Percentiles rank a stretch among this genome's conserved stretches.
These are phyloP conservation scores for Eurois occulta DNA, from an alignment of 2,888 invertebrate genomes.

Conservation along the genomic window DNA sequence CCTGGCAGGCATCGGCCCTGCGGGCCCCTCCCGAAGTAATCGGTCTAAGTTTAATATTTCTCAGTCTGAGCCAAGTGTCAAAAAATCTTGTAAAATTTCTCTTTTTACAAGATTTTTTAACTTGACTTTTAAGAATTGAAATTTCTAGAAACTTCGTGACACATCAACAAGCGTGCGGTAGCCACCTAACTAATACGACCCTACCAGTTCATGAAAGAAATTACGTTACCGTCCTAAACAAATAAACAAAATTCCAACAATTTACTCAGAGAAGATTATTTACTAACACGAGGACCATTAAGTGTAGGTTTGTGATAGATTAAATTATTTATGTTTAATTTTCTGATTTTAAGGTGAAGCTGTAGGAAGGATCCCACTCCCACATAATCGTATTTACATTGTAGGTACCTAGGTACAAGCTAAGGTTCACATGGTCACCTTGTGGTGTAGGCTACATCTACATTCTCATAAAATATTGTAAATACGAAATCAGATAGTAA, in stretches of 20 bases:
- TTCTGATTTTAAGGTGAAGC: not conserved
- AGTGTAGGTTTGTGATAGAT: constrained; percentile 12
- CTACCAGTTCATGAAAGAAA: constrained; percentile 8
- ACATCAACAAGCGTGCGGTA: not conserved
- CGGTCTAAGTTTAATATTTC: not conserved
- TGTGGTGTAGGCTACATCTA: not conserved
- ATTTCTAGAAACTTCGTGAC: not conserved
- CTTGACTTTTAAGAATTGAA: too few relatives aligned
- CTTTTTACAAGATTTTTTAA: too few relatives aligned
- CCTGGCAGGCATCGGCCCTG: too few relatives aligned
- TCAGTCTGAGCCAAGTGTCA: not conserved
- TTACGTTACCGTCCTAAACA: constrained; percentile 36
- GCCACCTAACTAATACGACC: not conserved
- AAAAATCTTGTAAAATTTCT: not conserved
- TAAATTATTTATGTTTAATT: not conserved
- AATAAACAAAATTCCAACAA: constrained; percentile 31
- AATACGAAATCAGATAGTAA: not conserved
- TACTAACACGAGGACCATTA: constrained; percentile 31
- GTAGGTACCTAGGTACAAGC: not conserved
- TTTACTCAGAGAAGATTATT: constrained; percentile 42
- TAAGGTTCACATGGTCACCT: constrained; percentile 11
- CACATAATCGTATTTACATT: constrained; percentile 5
- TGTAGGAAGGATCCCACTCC: not conserved
- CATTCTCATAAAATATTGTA: not conserved
- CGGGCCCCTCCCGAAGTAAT: too few relatives aligned